phyloP scores from a whole-genome alignment of 2,797 vertebrate species.

The Bovichtus variegatus region DNA sequence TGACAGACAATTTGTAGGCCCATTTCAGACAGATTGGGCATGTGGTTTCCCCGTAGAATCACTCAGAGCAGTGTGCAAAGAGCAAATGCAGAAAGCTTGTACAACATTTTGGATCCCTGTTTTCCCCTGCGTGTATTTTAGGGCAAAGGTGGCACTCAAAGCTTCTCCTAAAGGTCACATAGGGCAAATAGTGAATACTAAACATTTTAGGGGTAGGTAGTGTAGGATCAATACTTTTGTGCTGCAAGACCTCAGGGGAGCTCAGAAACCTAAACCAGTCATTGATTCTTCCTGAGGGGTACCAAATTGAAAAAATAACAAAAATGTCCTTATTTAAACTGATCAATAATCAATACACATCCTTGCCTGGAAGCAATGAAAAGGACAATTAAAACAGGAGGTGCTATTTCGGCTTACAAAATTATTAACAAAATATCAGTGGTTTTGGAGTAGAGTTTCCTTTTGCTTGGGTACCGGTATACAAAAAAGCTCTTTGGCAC shows the following conservation, averaged over 20 bases:
- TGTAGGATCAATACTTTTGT: conserved; percentile 53
- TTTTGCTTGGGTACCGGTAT: conserved; percentile 2
- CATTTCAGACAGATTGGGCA: conserved; percentile 1
- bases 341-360: conserved; percentile 26
- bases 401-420: conserved; percentile 5
- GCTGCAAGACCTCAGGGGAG: conserved; percentile 19
- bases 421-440: neutral
- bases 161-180: conserved; percentile 23
- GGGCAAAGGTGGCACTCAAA: conserved; percentile 12
- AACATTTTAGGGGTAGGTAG: conserved; percentile 18
- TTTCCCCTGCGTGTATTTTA: neutral
- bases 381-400: conserved; percentile 1
- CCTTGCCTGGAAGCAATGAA: neutral
- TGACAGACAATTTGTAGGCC: neutral
- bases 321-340: conserved; percentile 15
- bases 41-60: neutral
- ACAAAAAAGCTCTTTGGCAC: neutral
- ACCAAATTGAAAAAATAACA: conserved; percentile 5
- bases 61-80: neutral
- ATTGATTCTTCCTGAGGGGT: conserved; percentile 39
- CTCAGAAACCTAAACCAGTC: conserved; percentile 25
- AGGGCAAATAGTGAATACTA: conserved; percentile 14
- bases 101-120: neutral
- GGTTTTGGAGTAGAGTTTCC: neutral
- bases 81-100: neutral